Evolutionary conservation across 2,113 vertebrate species (phyloP), one percentile per base, ranked within the genome.

Genomic region (Malaclemys terrapin): DNA sequence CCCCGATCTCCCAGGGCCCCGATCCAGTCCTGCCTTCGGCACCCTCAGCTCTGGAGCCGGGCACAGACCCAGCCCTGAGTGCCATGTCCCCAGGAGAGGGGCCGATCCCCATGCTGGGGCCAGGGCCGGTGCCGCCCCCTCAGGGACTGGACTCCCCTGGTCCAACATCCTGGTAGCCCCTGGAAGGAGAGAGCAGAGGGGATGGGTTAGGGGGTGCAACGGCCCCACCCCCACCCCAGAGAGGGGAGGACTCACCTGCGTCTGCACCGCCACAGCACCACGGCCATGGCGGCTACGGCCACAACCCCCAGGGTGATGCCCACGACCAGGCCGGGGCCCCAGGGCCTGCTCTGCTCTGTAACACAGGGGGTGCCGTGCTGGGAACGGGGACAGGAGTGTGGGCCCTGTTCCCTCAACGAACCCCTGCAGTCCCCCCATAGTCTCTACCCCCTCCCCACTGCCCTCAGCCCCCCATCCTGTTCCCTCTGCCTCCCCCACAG

Each of bases 361-460:
- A 54, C 5, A 20, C 53, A 54, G 16, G 53, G 53, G 53, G 53
- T 9, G 53, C 16, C 17, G 19, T 20, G 53, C 53, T 54, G 53
- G 53, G 53, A 54, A 5, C 53, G 16, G 53, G 52, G 52, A 17
- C 52, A 17, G 13, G 53, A 47, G 53, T 54, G 6, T 54, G 53
- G 53, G 53, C 38, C 38, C 38, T 42, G 38, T 42, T 42, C 38
- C 38, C 3, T 42, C 53, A 13, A 13, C 49, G n/a, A n/a, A n/a
- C 49, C 49, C 49, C 1, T 1, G 4, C 53, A 6, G 8, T 1
- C 54, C 54, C 8, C 4, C 56, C 22, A 24, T n/a, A n/a, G n/a
- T n/a, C n/a, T n/a, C n/a, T n/a, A n/a, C n/a, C n/a, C n/a, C n/a
- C n/a, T n/a, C 5, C 56, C 19, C 57, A 59, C 10, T 59, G 25